phyloP scores from a whole-genome alignment of 2,797 vertebrate species.

The Craterocephalus amniculus region DNA sequence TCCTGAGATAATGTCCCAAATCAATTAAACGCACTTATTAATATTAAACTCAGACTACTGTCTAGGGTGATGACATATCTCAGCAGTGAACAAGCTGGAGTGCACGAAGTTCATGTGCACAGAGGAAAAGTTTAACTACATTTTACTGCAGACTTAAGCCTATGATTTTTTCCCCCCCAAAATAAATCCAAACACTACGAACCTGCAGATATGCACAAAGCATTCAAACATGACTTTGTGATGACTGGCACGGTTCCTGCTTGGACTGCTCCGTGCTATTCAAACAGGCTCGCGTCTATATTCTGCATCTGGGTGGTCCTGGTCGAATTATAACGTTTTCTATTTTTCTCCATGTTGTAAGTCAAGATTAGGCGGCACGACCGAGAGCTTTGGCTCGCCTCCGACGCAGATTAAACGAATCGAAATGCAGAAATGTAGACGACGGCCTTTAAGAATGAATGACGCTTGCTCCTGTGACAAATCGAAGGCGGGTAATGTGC shows the following conservation, averaged over 20 bases:
- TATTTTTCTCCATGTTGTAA: constrained; percentile 44
- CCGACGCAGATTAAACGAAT: constrained; percentile 63
- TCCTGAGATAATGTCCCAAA: constrained; percentile 26
- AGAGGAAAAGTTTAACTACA: constrained; percentile 31
- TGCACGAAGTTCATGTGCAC: constrained; percentile 39
- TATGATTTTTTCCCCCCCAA: constrained; percentile 16
- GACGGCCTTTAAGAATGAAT: constrained; percentile 43
- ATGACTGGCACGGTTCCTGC: constrained; percentile 62
- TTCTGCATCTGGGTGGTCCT: constrained; percentile 70
- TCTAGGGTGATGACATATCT: constrained; percentile 20
- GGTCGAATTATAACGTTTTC: constrained; percentile 54
- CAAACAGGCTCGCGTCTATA: constrained; percentile 63
- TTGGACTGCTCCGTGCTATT: constrained; percentile 48
- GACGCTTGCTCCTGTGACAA: constrained; percentile 40
- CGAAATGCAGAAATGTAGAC: constrained; percentile 37
- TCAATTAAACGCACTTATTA: constrained; percentile 21
- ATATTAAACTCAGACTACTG: constrained; percentile 7
- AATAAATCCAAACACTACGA: constrained; percentile 60
- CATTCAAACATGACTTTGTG: constrained; percentile 57
- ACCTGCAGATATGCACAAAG: constrained; percentile 57
- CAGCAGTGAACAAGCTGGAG: constrained; percentile 17
- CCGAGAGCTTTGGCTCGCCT: constrained; percentile 46
- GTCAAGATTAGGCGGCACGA: constrained; percentile 54
- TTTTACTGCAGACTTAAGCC: constrained; percentile 32
- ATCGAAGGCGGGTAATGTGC: constrained; percentile 32